A percentile compares a stretch with the other conserved stretches of the same genome.
phyloP scores from a whole-genome alignment of 1,140 invertebrate species.

The Hormaphis cornu region DNA sequence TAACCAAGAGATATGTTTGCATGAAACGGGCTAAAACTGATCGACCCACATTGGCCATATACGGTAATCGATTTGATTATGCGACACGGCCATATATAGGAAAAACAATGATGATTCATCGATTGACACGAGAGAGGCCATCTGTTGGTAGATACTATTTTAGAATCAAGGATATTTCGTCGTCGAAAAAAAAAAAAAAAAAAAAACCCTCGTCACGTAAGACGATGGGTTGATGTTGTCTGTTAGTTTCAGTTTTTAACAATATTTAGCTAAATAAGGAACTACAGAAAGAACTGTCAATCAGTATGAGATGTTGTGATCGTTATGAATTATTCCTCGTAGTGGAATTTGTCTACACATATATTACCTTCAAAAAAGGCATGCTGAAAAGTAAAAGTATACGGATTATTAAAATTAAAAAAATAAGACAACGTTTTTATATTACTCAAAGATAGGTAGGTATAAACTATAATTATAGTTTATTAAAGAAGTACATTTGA shows the following conservation, averaged over 20 bases:
- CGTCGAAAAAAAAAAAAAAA: too few species aligned
- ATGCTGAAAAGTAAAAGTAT: too few species aligned
- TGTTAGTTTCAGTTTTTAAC: not conserved
- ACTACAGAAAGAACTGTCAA: not conserved
- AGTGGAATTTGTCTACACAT: too few species aligned
- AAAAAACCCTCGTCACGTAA: not conserved
- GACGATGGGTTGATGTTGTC: too few species aligned
- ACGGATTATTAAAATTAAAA: too few species aligned
- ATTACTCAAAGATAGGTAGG: too few species aligned
- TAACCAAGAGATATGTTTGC: not conserved
- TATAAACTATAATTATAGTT: too few species aligned
- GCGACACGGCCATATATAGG: slow-evolving; percentile 24
- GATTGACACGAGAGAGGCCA: slow-evolving; percentile 21
- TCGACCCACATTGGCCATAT: slow-evolving; percentile 28
- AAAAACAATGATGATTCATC: slow-evolving; percentile 17
- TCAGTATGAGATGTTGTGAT: not conserved
- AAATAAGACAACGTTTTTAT: too few species aligned
- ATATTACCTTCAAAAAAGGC: too few species aligned
- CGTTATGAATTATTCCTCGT: not conserved
- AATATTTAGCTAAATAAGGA: slow-evolving; percentile 11
- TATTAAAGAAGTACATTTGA: too few species aligned
- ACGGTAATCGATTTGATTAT: slow-evolving; percentile 22
- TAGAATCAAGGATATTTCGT: slow-evolving; percentile 17
- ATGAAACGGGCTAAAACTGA: not conserved
- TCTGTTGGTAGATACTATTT: slow-evolving; percentile 5